Evolutionary conservation across 2,888 invertebrate genomes (phyloP).

Genomic region (Stictocephala bisonia): DNA sequence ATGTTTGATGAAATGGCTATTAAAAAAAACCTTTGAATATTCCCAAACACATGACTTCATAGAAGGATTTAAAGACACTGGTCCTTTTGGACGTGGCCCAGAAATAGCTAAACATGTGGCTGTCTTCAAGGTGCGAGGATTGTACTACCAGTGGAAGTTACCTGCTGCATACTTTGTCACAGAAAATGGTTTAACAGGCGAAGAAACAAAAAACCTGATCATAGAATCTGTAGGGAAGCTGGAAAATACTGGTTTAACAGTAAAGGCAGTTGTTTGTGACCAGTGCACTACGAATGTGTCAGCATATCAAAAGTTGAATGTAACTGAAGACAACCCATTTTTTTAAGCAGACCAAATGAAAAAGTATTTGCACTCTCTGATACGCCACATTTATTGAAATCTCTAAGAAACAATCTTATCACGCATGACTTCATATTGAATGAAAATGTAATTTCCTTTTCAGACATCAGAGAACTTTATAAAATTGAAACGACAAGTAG

Average conservation of each 20-base stretch:
- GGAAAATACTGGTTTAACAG: slow-evolving; percentile 50
- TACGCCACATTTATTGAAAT: slow-evolving; percentile 55
- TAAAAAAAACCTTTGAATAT: slow-evolving; percentile 54
- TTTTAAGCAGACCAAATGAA: slow-evolving; percentile 36
- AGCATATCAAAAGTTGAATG: slow-evolving; percentile 51
- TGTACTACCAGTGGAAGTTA: slow-evolving; percentile 57
- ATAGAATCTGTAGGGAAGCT: slow-evolving; percentile 47
- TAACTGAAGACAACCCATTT: slow-evolving; percentile 52
- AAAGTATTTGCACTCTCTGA: slow-evolving; percentile 56
- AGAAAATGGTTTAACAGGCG: slow-evolving; percentile 45
- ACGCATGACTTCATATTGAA: slow-evolving; percentile 48
- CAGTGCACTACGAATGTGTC: slow-evolving; percentile 53
- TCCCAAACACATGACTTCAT: slow-evolving; percentile 53
- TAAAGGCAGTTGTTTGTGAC: slow-evolving; percentile 56
- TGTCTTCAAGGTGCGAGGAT: slow-evolving; percentile 57
- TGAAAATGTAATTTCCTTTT: slow-evolving; percentile 49
- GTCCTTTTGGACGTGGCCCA: slow-evolving; percentile 50
- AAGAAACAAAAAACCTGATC: slow-evolving; percentile 47
- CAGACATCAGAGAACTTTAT: slow-evolving; percentile 52
- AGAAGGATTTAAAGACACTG: slow-evolving; percentile 57
- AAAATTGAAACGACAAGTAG: slow-evolving; percentile 48
- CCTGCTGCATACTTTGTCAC: slow-evolving; percentile 56
- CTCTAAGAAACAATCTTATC: slow-evolving; percentile 54
- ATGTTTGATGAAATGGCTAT: slow-evolving; percentile 58
- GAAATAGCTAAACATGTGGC: slow-evolving; percentile 55